These are phyloP conservation scores for Dendrophyllia cribrosa DNA, from an alignment of 64 coral and sea anemone species.

Conservation along the genomic window DNA sequence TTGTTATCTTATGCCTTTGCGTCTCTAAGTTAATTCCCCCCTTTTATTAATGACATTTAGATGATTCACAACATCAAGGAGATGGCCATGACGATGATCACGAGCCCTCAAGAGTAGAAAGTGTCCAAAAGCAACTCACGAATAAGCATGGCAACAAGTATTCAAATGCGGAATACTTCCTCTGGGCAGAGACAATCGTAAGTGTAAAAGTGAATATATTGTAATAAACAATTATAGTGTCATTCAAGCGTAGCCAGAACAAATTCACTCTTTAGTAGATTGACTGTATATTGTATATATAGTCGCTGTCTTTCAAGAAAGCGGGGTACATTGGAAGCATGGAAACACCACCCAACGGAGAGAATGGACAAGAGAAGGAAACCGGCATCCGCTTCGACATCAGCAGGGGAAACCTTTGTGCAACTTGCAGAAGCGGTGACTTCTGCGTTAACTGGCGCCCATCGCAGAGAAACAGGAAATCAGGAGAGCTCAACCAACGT, in stretches of 20 bases:
- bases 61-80: too few species aligned
- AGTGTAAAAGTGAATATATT: neutral
- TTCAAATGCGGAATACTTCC: neutral
- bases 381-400: neutral
- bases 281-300: neutral
- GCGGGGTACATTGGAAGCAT: neutral
- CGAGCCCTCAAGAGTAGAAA: too few species aligned
- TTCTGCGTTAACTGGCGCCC: neutral
- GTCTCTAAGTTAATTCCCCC: too few species aligned
- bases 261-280: too few species aligned
- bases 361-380: neutral
- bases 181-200: neutral
- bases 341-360: slow-evolving; percentile 5
- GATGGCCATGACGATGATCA: too few species aligned
- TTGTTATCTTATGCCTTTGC: too few species aligned
- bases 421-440: slow-evolving; percentile 3
- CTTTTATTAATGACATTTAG: too few species aligned
- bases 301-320: neutral
- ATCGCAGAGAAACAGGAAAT: neutral
- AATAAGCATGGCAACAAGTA: neutral
- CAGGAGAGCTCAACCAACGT: neutral
- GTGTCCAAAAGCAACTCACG: too few species aligned
- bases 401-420: slow-evolving; percentile 18
- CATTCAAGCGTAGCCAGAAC: too few species aligned
- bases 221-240: neutral